phyloP scores from a whole-genome alignment of 2,113 vertebrate species.

The Brienomyrus longianalis region DNA sequence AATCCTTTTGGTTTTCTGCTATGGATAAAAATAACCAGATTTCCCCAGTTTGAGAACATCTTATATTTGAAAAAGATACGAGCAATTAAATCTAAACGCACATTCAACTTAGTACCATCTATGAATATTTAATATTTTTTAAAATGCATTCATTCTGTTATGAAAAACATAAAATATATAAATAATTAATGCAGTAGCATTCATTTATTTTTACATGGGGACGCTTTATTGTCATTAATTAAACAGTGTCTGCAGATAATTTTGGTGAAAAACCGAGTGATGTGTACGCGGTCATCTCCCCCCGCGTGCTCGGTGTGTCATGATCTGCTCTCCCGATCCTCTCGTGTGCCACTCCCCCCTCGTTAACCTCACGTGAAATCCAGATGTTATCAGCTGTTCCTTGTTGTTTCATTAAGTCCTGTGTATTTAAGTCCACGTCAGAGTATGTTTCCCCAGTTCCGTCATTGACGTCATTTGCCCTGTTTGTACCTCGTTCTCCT shows the following conservation, averaged over 20 bases:
- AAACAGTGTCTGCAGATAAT: not conserved
- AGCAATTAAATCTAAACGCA: not conserved
- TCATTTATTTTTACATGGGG: not conserved
- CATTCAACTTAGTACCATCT: not conserved
- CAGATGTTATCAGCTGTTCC: no score
- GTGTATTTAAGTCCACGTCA: no score
- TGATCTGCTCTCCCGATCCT: no score
- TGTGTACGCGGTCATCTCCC: not conserved
- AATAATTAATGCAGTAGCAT: not conserved
- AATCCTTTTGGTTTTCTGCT: not conserved
- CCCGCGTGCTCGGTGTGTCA: no score
- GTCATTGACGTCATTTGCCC: no score
- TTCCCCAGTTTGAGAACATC: not conserved
- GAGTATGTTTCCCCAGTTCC: no score
- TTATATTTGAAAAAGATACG: not conserved
- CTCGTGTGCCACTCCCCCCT: no score
- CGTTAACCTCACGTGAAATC: no score
- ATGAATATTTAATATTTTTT: not conserved
- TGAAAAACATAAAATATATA: not conserved
- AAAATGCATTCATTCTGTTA: not conserved
- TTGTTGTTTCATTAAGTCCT: no score
- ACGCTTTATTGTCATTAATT: not conserved
- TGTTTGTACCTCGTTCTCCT: no score
- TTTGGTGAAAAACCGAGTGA: not conserved
- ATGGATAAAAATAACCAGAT: not conserved